phyloP scores from a whole-genome alignment of 2,113 vertebrate genomes.

The Laterallus jamaicensis region DNA sequence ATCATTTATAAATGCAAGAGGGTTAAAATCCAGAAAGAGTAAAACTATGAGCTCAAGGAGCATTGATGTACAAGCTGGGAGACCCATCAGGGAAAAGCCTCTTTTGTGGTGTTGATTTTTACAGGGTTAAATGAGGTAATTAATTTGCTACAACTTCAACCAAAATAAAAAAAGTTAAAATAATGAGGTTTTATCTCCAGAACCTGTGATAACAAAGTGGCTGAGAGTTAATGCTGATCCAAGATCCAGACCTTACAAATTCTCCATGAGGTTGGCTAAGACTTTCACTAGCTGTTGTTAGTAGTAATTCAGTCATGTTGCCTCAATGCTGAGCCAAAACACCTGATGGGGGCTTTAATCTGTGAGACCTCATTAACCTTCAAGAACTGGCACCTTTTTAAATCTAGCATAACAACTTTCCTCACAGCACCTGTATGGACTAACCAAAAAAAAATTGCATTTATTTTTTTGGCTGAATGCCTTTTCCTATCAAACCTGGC shows the following conservation, averaged over 20 bases:
- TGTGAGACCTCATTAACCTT: neutral
- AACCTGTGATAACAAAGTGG: neutral
- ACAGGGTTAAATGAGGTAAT: neutral
- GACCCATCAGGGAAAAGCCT: accelerated
- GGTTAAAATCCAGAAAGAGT: neutral
- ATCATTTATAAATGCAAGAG: neutral
- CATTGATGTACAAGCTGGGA: neutral
- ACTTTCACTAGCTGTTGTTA: neutral
- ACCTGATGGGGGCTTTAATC: neutral
- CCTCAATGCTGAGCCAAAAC: neutral
- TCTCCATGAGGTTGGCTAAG: accelerated
- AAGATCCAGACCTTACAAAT: neutral
- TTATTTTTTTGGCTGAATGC: neutral
- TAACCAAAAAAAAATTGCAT: neutral
- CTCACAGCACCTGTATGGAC: neutral
- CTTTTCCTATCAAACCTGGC: neutral
- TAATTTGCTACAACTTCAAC: neutral
- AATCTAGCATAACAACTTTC: neutral
- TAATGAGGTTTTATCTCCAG: neutral
- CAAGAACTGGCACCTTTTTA: neutral
- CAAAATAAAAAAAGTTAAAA: neutral
- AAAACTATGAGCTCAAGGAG: neutral
- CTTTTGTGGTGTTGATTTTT: neutral
- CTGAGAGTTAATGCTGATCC: neutral
- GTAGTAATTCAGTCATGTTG: neutral